These are phyloP conservation scores for Atherinosoma microstoma DNA, from an alignment of 2,797 vertebrate species.

Conservation along the genomic window DNA sequence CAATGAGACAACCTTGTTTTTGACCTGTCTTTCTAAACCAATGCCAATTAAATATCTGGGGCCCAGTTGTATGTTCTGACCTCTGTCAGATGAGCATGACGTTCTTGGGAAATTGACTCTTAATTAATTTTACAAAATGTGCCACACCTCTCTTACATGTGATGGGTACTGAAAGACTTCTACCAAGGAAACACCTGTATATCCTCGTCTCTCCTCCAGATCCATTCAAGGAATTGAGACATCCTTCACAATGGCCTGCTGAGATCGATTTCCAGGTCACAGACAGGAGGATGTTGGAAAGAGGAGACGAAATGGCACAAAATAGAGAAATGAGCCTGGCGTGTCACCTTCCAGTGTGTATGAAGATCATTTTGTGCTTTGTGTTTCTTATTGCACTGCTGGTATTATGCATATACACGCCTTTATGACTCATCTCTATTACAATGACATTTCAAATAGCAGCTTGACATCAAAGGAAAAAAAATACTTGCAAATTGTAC, in stretches of 20 bases:
- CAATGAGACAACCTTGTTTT: not conserved
- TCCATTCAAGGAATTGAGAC: slow-evolving; percentile 12
- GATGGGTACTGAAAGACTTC: not conserved
- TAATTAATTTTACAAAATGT: not conserved
- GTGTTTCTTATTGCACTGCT: slow-evolving; percentile 11
- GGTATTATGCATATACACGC: slow-evolving; percentile 4
- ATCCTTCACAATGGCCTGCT: slow-evolving; percentile 1
- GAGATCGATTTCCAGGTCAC: slow-evolving; percentile 9
- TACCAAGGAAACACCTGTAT: not conserved
- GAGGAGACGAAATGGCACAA: not conserved
- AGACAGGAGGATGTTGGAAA: slow-evolving; percentile 1
- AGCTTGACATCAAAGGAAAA: slow-evolving; percentile 9
- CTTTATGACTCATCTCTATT: slow-evolving; percentile 15
- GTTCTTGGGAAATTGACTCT: not conserved
- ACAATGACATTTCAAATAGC: slow-evolving; percentile 12
- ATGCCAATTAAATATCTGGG: not conserved
- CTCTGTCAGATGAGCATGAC: not conserved
- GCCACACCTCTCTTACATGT: not conserved
- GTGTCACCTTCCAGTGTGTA: slow-evolving; percentile 5
- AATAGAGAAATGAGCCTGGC: not conserved
- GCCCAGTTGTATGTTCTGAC: not conserved
- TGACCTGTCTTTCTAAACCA: not conserved
- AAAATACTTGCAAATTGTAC: not conserved
- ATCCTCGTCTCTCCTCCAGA: not conserved
- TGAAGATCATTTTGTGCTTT: slow-evolving; percentile 12